Evolutionary conservation across 2,113 vertebrate species (phyloP).

Genomic region (Ceyx cyanopectus): DNA sequence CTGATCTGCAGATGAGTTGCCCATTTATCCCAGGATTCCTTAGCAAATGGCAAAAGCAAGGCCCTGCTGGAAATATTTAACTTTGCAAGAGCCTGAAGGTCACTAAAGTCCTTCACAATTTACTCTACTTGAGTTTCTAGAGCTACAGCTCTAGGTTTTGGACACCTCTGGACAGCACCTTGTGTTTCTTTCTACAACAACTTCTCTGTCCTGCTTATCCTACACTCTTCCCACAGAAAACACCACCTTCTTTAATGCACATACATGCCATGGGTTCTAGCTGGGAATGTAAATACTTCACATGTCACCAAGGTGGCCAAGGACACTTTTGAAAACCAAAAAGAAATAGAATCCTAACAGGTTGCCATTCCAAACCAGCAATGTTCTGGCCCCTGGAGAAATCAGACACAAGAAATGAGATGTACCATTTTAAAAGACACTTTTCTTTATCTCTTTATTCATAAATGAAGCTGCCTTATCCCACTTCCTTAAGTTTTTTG

Average conservation of each 20-base stretch:
- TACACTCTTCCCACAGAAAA: not conserved
- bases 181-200: not conserved
- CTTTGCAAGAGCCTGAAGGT: not conserved
- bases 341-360: not conserved
- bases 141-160: not conserved
- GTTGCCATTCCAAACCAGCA: not conserved
- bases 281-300: not conserved
- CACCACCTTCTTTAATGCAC: not conserved
- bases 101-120: not conserved
- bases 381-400: not conserved
- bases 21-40: not conserved
- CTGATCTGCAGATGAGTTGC: not conserved
- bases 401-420: not conserved
- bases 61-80: not conserved
- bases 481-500: not conserved
- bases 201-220: not conserved
- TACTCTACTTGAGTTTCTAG: not conserved
- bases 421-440: not conserved
- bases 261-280: fast-evolving
- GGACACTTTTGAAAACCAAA: not conserved
- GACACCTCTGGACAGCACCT: not conserved
- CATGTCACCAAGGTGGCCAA: not conserved
- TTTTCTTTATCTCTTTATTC: not conserved
- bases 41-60: slow-evolving; percentile 47
- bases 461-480: not conserved